Evolutionary conservation across 2,113 vertebrate species (phyloP).

Genomic region (Crypturellus undulatus): DNA sequence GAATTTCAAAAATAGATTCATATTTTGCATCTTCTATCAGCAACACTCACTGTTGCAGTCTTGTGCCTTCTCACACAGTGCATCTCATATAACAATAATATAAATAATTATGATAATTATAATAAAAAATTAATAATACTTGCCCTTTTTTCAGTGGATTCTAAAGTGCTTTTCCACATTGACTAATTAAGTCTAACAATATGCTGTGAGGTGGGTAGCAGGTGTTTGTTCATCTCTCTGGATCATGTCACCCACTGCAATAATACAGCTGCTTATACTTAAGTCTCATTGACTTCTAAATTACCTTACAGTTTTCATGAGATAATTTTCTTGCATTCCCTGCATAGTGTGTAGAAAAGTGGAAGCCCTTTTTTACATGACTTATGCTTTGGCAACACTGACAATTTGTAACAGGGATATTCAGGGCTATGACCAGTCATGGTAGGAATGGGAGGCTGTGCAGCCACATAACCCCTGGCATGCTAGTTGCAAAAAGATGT

Average conservation of each 20-base stretch:
- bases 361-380: not conserved
- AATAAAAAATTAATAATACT: conserved; percentile 66
- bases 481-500: rapidly evolving
- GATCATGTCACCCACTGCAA: conserved; percentile 32
- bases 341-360: not conserved
- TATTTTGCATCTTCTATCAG: conserved; percentile 20
- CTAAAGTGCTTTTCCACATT: conserved; percentile 55
- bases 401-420: not conserved
- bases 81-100: conserved; percentile 38
- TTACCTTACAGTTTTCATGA: not conserved
- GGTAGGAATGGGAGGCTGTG: not conserved
- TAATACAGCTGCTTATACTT: conserved; percentile 60
- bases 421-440: rapidly evolving
- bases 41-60: not conserved
- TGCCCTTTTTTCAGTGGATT: conserved; percentile 35
- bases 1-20: conserved; percentile 8
- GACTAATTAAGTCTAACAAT: conserved; percentile 55
- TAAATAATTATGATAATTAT: conserved; percentile 57
- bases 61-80: conserved; percentile 20
- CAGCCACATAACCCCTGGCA: not conserved
- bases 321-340: conserved; percentile 14
- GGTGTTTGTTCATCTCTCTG: conserved; percentile 56
- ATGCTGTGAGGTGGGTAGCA: conserved; percentile 33
- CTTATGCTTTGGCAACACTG: not conserved
- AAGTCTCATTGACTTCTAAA: conserved; percentile 57